These are phyloP conservation scores for Pardalotus punctatus DNA, from an alignment of 2,113 vertebrate species.

Conservation along the genomic window DNA sequence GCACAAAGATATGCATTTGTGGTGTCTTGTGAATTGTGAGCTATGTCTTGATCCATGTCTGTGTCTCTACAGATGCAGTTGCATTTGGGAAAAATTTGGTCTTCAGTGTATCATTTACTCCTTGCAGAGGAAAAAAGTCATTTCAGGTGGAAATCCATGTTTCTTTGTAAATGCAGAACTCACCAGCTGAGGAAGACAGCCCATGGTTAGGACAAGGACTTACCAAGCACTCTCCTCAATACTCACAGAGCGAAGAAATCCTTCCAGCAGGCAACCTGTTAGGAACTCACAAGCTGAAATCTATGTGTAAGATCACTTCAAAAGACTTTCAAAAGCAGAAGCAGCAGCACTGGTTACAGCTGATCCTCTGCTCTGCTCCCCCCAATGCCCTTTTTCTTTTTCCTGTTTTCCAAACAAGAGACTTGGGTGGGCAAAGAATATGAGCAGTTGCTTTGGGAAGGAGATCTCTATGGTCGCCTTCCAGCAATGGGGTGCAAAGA, in stretches of 20 bases:
- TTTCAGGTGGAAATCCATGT: neutral
- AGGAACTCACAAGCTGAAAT: neutral
- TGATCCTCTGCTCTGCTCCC: neutral
- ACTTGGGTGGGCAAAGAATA: neutral
- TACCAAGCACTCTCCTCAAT: neutral
- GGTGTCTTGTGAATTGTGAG: neutral
- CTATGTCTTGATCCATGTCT: neutral
- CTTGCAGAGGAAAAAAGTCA: neutral
- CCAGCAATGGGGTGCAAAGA: neutral
- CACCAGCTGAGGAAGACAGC: neutral
- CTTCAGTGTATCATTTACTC: neutral
- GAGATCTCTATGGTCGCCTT: neutral
- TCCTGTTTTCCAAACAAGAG: neutral
- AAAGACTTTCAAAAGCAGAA: neutral
- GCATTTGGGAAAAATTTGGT: neutral
- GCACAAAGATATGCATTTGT: neutral
- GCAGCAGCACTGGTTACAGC: neutral
- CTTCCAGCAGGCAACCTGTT: neutral
- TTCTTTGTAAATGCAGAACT: neutral
- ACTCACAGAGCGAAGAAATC: neutral
- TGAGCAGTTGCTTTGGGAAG: neutral
- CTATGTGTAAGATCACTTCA: neutral
- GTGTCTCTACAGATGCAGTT: neutral
- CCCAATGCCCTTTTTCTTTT: rapidly evolving
- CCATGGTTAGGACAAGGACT: neutral